These are phyloP conservation scores for Trichonephila inaurata DNA, from an alignment of 1,140 invertebrate species.

Conservation along the genomic window DNA sequence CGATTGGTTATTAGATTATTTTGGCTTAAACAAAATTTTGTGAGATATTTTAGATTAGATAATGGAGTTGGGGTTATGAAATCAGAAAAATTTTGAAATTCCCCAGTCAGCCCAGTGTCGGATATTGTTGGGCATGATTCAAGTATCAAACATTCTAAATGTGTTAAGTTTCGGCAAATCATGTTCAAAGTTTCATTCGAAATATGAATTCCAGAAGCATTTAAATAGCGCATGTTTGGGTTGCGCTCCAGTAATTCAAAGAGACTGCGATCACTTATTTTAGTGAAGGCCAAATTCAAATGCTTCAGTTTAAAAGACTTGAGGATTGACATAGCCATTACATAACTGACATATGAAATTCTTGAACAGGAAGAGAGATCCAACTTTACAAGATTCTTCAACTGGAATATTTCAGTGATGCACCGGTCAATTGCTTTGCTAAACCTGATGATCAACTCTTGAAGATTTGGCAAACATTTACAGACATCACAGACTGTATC, in stretches of 20 bases:
- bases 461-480: background rate
- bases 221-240: background rate
- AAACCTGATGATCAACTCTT: background rate
- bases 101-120: too few relatives aligned
- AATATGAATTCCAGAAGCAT: background rate
- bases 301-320: background rate
- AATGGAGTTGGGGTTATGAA: too few relatives aligned
- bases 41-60: background rate
- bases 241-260: background rate
- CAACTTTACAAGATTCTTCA: background rate
- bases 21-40: background rate
- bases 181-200: background rate
- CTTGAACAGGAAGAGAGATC: background rate
- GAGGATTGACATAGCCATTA: background rate
- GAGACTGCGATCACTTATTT: background rate
- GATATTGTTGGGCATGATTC: too few relatives aligned
- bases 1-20: background rate
- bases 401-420: background rate
- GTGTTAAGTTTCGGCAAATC: background rate
- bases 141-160: background rate
- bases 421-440: background rate
- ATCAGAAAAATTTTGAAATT: too few relatives aligned
- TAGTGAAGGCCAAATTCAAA: background rate
- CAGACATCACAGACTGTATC: background rate
- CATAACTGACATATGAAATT: background rate